Base-by-base conservation (phyloP, 1,140 invertebrate genomes). In the Sminthurides bifidus region DNA sequence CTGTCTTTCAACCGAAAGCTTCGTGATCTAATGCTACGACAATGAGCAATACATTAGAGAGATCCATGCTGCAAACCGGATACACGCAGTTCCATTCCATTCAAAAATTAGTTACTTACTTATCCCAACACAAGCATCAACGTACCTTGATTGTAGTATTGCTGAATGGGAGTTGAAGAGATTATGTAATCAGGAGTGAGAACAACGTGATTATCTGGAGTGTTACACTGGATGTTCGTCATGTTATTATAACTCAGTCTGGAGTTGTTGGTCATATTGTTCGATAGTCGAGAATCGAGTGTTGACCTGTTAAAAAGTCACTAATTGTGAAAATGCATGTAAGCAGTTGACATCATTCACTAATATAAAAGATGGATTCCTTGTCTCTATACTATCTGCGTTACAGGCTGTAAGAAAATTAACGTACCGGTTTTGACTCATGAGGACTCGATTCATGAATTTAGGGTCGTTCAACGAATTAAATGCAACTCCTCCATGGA, bases 401-500 rank as follows among this genome's bases (percentile, higher is more conserved):
- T n/a, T n/a, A n/a, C n/a, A n/a, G n/a, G n/a, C n/a, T n/a, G n/a
- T n/a, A n/a, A n/a, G n/a, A n/a, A n/a, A n/a, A n/a, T n/a, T n/a
- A n/a, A 49, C 46, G 15, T 23, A 49, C 46, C 46, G 8, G 17
- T 26, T 49, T 21, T 46, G 44, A 26, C 24, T 46, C 26, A 49
- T 4, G 3, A 49, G 27, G 6, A 49, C 21, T 5, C 46, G 24
- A 49, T 21, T 30, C 46, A 49, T 41, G 58, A 52, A 49, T 21
- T 49, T 49, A 17, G 68, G 63, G 52, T 73, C 59, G 53, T 70
- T 69, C 29, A 89, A 69, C 67, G 86, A 82, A 48, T 73, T 79
- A 6, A 84, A 80, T 1, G 87, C 82, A 24, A 87, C 73, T 0
- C 87, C 92, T 5, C 91, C 91, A 65, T 92, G 85, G 63, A 91